Evolutionary conservation across 2,113 vertebrate genomes (phyloP), one percentile per base, ranked within the genome.

Genomic region (Eolophus roseicapilla): DNA sequence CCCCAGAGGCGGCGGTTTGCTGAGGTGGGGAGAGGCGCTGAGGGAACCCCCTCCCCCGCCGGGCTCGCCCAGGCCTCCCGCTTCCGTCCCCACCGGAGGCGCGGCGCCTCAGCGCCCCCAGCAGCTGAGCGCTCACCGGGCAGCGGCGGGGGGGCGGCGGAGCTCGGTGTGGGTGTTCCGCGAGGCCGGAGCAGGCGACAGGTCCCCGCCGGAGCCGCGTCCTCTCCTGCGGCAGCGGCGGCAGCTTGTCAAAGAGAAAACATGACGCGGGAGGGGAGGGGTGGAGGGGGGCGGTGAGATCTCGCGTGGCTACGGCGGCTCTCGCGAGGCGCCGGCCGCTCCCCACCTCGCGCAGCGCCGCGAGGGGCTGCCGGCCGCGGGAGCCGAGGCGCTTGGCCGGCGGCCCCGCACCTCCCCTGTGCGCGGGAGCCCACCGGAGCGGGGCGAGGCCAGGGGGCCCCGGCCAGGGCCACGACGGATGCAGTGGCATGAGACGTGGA

Each of bases 171-270:
- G 24, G 52, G 24, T 73, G 31, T 25, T n/a, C 82, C 20, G 37
- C 60, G 55, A 52, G 27, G 37, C 75, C 12, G 53, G 8, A 39
- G 8, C 53, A 3, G 17, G 73, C 41, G 62, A 14, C 47, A 3
- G 25, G 55, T 29, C 75, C 74, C 39, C 49, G 28, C 79, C 73
- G 39, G 8, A 63, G 73, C 74, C 62, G 74, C 79, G 89, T 84
- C 80, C 80, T 65, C 4, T 24, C 55, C 76, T 68, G 50, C 86
- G 37, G 37, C 76, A 20, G 49, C 59, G 68, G 62, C 43, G 10
- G 23, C 59, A 63, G 79, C 91, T 88, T 90, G 87, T 94, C 87
- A 95, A 73, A 93, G 91, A 35, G 84, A 93, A 91, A 93, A 91
- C 94, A 88, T 85, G 94, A 95, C 94, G 91, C 84, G 79, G 43